Percentiles rank a stretch among this genome's conserved stretches.
phyloP scores from a whole-genome alignment of 2,888 invertebrate genomes.

The Eupithecia insigniata region DNA sequence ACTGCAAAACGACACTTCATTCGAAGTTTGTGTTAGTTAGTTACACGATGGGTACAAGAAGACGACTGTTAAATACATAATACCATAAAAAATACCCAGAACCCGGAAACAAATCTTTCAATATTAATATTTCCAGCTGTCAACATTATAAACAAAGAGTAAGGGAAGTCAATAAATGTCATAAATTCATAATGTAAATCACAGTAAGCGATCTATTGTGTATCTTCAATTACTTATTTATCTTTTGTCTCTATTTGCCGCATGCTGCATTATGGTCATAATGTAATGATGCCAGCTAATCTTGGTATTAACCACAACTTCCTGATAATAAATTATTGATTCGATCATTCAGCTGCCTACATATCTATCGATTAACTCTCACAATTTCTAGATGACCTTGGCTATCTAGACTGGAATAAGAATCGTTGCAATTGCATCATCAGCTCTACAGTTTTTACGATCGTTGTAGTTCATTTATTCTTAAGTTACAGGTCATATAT shows the following conservation, averaged over 20 bases:
- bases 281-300: neutral
- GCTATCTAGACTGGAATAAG: neutral
- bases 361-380: conserved; percentile 6
- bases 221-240: too few species aligned
- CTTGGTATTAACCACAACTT: conserved; percentile 1
- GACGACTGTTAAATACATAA: too few species aligned
- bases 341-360: conserved; percentile 9
- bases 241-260: neutral
- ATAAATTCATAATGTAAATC: neutral
- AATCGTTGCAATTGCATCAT: neutral
- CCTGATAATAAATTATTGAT: conserved; percentile 7
- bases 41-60: too few species aligned
- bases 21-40: too few species aligned
- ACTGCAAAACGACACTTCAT: too few species aligned
- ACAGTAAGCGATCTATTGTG: neutral
- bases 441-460: too few species aligned
- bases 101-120: too few species aligned
- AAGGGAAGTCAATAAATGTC: neutral
- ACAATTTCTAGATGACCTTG: neutral
- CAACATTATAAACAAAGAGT: too few species aligned
- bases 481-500: too few species aligned
- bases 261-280: neutral
- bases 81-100: too few species aligned
- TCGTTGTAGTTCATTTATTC: too few species aligned
- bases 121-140: too few species aligned